Conservation (phyloP, 2,113 vertebrate species). For the Dolichallabes microphthalmus region DNA sequence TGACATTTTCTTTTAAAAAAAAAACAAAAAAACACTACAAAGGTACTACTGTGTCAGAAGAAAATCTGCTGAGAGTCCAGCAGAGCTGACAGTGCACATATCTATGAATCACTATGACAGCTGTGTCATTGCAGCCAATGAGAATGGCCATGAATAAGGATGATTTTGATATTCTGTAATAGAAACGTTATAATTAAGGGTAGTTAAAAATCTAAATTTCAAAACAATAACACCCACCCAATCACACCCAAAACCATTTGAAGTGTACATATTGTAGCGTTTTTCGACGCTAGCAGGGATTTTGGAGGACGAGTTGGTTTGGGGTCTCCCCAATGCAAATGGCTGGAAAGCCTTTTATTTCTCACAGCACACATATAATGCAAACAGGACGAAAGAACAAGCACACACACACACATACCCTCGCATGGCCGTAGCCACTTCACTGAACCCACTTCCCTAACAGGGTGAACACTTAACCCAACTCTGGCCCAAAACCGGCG, state of each 20-base stretch:
- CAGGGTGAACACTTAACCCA: no score
- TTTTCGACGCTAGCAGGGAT: no score
- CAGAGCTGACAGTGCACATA: not conserved
- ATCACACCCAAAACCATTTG: not conserved
- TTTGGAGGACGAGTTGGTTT: no score
- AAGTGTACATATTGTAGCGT: no score
- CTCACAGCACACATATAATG: no score
- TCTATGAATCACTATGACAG: not conserved
- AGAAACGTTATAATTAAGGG: not conserved
- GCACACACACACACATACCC: no score
- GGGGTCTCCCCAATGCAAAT: no score
- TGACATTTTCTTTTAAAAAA: not conserved
- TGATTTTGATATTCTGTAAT: not conserved
- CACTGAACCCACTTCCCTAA: no score
- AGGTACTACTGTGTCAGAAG: not conserved
- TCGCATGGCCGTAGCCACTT: no score
- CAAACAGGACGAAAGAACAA: no score
- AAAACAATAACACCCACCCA: not conserved
- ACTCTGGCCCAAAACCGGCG: no score
- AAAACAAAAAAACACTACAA: not conserved
- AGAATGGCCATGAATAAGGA: not conserved
- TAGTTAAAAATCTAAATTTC: not conserved
- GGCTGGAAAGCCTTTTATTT: no score
- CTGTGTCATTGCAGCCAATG: not conserved
- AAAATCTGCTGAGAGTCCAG: not conserved